Conservation (phyloP, 35 echinoderm and acorn worm species). For the Ophioderma brevispina region DNA sequence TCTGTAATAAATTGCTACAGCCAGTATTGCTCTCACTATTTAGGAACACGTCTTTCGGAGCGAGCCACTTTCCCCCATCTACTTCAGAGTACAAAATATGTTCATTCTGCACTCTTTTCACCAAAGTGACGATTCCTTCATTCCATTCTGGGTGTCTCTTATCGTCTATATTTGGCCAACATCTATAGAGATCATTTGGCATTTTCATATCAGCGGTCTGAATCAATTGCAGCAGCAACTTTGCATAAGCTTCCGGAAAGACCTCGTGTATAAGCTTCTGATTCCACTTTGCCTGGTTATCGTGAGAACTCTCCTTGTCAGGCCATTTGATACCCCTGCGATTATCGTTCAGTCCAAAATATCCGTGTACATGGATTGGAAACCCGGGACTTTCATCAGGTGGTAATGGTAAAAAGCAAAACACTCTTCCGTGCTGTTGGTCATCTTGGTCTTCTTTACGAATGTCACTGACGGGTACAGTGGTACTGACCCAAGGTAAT, state of each 20-base stretch:
- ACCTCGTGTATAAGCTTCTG: slow-evolving; percentile 47
- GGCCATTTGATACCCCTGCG: slow-evolving; percentile 85
- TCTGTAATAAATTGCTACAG: slow-evolving; percentile 16
- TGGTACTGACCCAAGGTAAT: slow-evolving; percentile 80
- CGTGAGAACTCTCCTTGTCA: slow-evolving; percentile 49
- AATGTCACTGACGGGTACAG: slow-evolving; percentile 32
- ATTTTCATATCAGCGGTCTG: background rate
- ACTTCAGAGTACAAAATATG: slow-evolving; percentile 55
- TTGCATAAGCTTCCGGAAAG: slow-evolving; percentile 64
- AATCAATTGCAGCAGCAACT: slow-evolving; percentile 12
- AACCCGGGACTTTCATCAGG: slow-evolving; percentile 65
- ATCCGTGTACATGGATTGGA: slow-evolving; percentile 83
- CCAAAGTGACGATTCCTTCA: slow-evolving; percentile 38
- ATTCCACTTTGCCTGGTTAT: slow-evolving; percentile 70
- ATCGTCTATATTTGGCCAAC: slow-evolving; percentile 47
- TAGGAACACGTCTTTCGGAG: slow-evolving; percentile 23
- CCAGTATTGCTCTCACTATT: slow-evolving; percentile 5
- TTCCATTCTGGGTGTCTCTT: slow-evolving; percentile 45
- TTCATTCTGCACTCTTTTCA: slow-evolving; percentile 35
- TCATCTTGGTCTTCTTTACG: background rate
- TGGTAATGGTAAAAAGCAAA: slow-evolving; percentile 86
- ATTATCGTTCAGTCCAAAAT: slow-evolving; percentile 85
- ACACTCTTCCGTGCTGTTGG: slow-evolving; percentile 42
- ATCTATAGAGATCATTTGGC: slow-evolving; percentile 54
- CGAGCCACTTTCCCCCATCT: slow-evolving; percentile 46